These are phyloP conservation scores for Alectoris magna DNA, from an alignment of 2,797 vertebrate species.

Conservation along the genomic window DNA sequence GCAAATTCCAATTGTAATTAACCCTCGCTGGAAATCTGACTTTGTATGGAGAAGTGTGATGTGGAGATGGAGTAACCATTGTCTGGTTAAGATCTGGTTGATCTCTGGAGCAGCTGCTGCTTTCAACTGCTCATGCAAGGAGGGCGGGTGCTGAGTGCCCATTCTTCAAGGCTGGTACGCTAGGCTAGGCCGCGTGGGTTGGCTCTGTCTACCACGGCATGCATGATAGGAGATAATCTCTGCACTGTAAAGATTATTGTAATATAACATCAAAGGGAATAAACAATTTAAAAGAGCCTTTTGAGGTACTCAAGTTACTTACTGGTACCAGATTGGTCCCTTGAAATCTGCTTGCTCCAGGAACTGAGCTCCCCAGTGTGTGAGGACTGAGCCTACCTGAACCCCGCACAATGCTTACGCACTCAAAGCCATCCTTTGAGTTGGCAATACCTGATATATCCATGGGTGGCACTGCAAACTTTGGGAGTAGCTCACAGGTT, in stretches of 20 bases:
- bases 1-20: slow-evolving; percentile 22
- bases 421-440: not conserved
- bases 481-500: not conserved
- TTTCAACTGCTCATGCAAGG: not conserved
- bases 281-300: not conserved
- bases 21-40: not conserved
- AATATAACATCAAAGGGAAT: not conserved
- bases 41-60: not conserved
- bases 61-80: not conserved
- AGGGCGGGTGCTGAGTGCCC: not conserved
- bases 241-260: not conserved
- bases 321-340: not conserved
- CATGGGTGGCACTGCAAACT: not conserved
- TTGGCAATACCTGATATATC: not conserved
- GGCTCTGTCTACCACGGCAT: not conserved
- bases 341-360: not conserved
- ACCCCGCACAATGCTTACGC: not conserved
- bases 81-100: not conserved
- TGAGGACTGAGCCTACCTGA: not conserved
- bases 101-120: not conserved
- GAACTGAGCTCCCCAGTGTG: not conserved
- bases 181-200: not conserved
- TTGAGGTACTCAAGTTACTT: not conserved
- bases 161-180: not conserved
- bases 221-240: not conserved